phyloP scores from a whole-genome alignment of 2,113 vertebrate genomes.

The Crotalus tigris region DNA sequence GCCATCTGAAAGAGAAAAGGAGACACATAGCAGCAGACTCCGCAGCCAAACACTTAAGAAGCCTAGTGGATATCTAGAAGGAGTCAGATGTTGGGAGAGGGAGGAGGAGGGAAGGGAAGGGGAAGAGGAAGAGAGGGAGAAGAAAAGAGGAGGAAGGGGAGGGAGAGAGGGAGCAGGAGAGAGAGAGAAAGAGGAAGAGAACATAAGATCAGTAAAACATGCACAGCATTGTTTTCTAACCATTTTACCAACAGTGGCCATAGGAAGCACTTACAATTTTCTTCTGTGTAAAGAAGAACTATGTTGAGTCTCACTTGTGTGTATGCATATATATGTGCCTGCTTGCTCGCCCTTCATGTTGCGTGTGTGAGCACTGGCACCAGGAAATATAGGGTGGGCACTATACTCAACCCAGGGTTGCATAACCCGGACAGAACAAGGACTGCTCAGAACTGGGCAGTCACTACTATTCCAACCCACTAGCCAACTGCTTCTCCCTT shows the following conservation, averaged over 20 bases:
- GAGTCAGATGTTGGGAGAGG: neutral
- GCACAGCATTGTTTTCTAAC: neutral
- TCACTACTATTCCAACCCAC: neutral
- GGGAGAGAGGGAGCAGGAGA: neutral
- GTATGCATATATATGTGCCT: neutral
- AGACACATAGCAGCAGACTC: too few species aligned
- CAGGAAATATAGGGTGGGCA: neutral
- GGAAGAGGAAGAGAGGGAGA: neutral
- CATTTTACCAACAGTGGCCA: neutral
- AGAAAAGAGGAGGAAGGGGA: neutral
- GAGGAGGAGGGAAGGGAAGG: neutral
- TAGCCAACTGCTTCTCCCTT: neutral
- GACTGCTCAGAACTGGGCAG: neutral
- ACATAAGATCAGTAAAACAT: neutral
- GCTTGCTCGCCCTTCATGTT: neutral
- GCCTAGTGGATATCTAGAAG: neutral
- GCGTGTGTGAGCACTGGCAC: neutral
- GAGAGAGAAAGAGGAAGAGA: neutral
- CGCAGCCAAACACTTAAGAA: neutral
- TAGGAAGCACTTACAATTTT: neutral
- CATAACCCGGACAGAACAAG: neutral
- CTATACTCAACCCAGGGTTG: neutral
- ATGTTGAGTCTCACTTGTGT: neutral
- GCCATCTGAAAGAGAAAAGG: slow-evolving; percentile 72
- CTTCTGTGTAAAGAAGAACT: neutral